These are phyloP conservation scores for Gobius niger DNA, from an alignment of 2,113 vertebrate species.

Conservation along the genomic window DNA sequence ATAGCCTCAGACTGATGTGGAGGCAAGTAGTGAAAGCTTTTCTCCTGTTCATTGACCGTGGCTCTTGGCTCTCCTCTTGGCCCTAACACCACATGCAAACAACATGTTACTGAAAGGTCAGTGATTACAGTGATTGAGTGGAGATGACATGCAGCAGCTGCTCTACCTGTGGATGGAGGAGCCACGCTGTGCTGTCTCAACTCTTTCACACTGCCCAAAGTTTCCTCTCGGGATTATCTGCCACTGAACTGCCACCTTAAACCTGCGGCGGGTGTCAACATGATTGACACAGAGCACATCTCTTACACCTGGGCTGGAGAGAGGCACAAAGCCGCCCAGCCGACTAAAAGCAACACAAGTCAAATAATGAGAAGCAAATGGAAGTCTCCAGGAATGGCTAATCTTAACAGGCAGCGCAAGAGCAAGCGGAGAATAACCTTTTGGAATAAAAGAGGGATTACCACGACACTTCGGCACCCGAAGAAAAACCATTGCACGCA, in stretches of 20 bases:
- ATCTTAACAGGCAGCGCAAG: slow-evolving; percentile 70
- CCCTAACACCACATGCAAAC: slow-evolving; percentile 55
- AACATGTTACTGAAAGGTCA: slow-evolving; percentile 70
- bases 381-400: slow-evolving; percentile 71
- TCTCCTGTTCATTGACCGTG: slow-evolving; percentile 29
- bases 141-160: slow-evolving; percentile 73
- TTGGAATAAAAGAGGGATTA: slow-evolving; percentile 79
- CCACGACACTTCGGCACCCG: slow-evolving; percentile 63
- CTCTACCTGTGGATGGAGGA: slow-evolving; percentile 66
- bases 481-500: slow-evolving; percentile 62
- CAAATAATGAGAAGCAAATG: slow-evolving; percentile 75
- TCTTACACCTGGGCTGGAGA: slow-evolving; percentile 47
- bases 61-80: slow-evolving; percentile 40
- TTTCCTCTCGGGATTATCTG: slow-evolving; percentile 51
- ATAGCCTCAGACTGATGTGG: neutral
- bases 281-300: slow-evolving; percentile 59
- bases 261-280: slow-evolving; percentile 47
- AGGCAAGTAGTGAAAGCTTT: slow-evolving; percentile 5
- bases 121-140: slow-evolving; percentile 63
- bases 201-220: slow-evolving; percentile 16
- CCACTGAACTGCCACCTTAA: slow-evolving; percentile 48
- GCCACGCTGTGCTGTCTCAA: slow-evolving; percentile 44
- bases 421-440: slow-evolving; percentile 69
- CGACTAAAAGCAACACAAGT: slow-evolving; percentile 52
- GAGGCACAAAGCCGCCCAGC: slow-evolving; percentile 29